phyloP scores from a whole-genome alignment of 2,888 invertebrate genomes.

The Torymus auratus region DNA sequence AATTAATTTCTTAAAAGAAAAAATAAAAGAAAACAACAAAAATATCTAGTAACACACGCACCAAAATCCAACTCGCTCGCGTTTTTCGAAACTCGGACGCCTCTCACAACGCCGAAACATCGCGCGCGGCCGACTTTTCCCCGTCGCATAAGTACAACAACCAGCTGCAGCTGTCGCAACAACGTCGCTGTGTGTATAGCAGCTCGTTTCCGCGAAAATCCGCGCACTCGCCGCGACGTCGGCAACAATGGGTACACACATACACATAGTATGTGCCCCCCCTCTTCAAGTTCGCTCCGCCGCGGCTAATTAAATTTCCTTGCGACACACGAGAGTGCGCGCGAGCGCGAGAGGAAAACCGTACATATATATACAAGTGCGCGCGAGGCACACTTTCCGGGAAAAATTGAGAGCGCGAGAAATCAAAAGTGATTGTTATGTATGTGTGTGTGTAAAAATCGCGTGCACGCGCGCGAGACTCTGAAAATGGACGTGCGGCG shows the following conservation, averaged over 20 bases:
- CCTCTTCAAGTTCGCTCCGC: slow-evolving; percentile 62
- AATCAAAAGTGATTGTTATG: slow-evolving; percentile 46
- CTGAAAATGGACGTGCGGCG: background rate
- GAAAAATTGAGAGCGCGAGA: slow-evolving; percentile 54
- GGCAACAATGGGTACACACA: slow-evolving; percentile 66
- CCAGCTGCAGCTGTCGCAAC: background rate
- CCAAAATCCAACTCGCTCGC: too few species aligned
- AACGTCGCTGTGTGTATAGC: too few species aligned
- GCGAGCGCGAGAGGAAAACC: slow-evolving; percentile 46
- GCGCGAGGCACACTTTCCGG: background rate
- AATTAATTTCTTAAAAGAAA: too few species aligned
- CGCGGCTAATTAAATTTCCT: slow-evolving; percentile 73
- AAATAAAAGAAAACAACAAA: too few species aligned
- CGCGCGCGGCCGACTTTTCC: background rate
- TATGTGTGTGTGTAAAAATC: background rate
- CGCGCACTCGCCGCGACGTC: background rate
- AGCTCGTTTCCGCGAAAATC: slow-evolving; percentile 26
- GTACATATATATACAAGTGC: too few species aligned
- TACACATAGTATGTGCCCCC: too few species aligned
- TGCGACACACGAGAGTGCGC: slow-evolving; percentile 65
- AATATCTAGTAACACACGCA: too few species aligned
- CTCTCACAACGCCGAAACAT: too few species aligned
- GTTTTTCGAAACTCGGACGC: slow-evolving; percentile 12
- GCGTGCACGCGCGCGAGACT: background rate
- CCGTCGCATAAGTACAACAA: background rate